Base-by-base conservation (phyloP, 2,113 vertebrate species). In the Hydropotes inermis region DNA sequence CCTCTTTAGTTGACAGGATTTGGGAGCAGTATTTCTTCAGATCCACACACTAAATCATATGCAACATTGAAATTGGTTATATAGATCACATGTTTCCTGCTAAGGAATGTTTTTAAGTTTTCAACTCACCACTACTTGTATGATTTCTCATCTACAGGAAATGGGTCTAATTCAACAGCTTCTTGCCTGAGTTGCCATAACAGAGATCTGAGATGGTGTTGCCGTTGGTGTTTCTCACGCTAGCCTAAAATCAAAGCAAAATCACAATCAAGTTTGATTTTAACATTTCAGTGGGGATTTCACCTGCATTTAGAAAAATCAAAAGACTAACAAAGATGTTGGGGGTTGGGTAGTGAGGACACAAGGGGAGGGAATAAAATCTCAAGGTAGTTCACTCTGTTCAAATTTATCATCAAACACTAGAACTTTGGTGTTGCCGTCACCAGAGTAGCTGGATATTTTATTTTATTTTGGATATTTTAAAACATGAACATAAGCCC, bases 81-180 rank as follows among this genome's bases (percentile, higher is more conserved):
- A 27, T 4, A 78, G 15, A 95, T 47, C 19, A 54, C n/a, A 36
- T 4, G 36, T 50, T 86, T 82, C 55, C 25, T 76, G 27, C n/a
- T 79, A 67, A 83, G 58, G 16, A 91, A 74, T 8, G 50, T 64
- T 93, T 91, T 88, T 5, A 91, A 50, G 83, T 33, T 57, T 96
- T 39, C 89, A 96, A 98, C 98, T 99, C 92, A 99, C 98, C 98
- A 98, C 98, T 98, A 97, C 95, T 86, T n/a, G 55, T 97, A 76
- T 89, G 96, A 94, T 98, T 97, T 98, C 92, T 98, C 98, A 98
- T 98, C 98, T 98, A 99, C 17, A 95, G 98, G 95, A 98, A 99
- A 98, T 60, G n/a, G 70, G 94, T 98, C 97, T 98, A 98, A 98
- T 97, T 98, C 96, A 98, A 98, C 97, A 98, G 82, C 97, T 98